Evolutionary conservation across 2,113 vertebrate species (phyloP).

Genomic region (Chroicocephalus ridibundus): DNA sequence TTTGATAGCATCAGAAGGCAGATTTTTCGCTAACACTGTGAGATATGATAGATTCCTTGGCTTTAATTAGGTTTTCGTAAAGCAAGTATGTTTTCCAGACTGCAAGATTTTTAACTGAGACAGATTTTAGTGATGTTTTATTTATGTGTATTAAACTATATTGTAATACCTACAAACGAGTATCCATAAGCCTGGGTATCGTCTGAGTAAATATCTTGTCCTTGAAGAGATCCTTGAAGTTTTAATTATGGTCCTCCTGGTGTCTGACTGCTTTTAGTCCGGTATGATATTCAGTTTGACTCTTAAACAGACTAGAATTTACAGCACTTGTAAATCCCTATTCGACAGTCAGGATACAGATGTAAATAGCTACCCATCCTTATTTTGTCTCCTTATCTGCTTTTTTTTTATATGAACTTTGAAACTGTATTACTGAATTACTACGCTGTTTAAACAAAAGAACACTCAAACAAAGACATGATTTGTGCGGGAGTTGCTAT

Average conservation of each 20-base stretch:
- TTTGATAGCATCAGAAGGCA: not conserved
- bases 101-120: not conserved
- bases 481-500: conserved; percentile 15
- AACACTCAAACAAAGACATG: not conserved
- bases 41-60: not conserved
- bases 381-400: not conserved
- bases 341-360: not conserved
- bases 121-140: not conserved
- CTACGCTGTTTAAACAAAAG: conserved; percentile 3
- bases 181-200: not conserved
- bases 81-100: not conserved
- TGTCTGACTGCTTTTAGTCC: not conserved
- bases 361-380: not conserved
- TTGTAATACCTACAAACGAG: not conserved
- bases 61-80: not conserved
- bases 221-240: not conserved
- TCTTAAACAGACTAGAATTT: not conserved
- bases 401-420: conserved; percentile 19
- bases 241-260: not conserved
- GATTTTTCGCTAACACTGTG: not conserved
- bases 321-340: not conserved
- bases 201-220: not conserved
- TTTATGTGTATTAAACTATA: not conserved
- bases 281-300: not conserved
- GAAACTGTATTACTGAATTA: conserved; percentile 3